Percentiles rank a stretch among this genome's conserved stretches.
Evolutionary conservation across 2,113 vertebrate species (phyloP).

Genomic region (Cyprinodon tularosa): DNA sequence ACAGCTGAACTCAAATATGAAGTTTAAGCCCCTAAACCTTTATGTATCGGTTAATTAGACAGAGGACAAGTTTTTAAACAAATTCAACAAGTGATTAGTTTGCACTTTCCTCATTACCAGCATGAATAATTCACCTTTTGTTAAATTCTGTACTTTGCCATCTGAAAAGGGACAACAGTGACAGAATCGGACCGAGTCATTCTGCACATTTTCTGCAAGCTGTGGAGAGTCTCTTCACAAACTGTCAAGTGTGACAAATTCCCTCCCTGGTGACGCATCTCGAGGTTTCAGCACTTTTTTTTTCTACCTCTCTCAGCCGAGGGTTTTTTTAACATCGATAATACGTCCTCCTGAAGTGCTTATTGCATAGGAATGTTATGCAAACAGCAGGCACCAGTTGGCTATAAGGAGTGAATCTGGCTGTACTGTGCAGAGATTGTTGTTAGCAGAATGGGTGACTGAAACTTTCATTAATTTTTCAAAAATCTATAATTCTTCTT

Average conservation of each 20-base stretch:
- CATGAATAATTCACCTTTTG: background rate
- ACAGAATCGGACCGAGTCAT: background rate
- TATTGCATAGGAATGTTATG: slow-evolving; percentile 2
- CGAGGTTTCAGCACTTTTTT: background rate
- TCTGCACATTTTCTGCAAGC: background rate
- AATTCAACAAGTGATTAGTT: background rate
- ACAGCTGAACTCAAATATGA: background rate
- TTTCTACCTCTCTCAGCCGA: background rate
- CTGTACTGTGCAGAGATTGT: background rate
- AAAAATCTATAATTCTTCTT: background rate
- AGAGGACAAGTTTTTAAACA: background rate
- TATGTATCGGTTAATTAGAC: background rate
- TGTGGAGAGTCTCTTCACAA: background rate
- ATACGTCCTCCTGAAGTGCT: background rate
- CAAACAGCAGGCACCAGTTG: slow-evolving; percentile 2
- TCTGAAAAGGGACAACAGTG: background rate
- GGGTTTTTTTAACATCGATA: slow-evolving; percentile 15
- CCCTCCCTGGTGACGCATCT: slow-evolving; percentile 5
- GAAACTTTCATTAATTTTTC: background rate
- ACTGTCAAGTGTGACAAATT: slow-evolving; percentile 3
- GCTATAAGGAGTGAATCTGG: slow-evolving; percentile 6
- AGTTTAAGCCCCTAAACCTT: too few relatives aligned
- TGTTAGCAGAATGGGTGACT: too few relatives aligned
- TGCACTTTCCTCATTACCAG: too few relatives aligned
- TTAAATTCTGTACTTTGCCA: background rate